Conservation (phyloP, 2,888 invertebrate genomes). For the Pristionchus fissidentatus region DNA sequence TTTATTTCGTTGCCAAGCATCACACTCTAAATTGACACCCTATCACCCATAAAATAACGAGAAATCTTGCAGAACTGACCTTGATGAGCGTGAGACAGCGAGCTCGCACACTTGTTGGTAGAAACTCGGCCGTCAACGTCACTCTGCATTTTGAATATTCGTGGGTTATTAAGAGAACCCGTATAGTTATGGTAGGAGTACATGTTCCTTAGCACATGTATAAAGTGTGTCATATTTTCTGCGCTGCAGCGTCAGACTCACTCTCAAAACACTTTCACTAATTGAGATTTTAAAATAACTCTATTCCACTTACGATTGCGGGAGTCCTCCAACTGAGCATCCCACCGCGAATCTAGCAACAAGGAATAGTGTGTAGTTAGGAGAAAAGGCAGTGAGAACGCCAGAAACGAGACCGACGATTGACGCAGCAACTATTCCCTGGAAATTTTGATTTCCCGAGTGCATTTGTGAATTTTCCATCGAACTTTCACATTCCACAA, state of each 20-base stretch:
- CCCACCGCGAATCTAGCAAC: neutral
- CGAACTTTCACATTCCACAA: no score
- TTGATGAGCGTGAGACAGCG: neutral
- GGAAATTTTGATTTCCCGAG: no score
- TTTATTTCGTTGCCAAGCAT: no score
- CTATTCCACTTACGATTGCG: slow-evolving; percentile 23
- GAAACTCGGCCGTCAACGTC: neutral
- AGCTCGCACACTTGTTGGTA: neutral
- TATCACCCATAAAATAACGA: neutral
- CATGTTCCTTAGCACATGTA: no score
- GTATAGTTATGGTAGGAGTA: no score
- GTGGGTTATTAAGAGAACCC: no score
- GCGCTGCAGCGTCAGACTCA: no score
- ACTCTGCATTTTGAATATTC: neutral
- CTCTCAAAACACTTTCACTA: neutral
- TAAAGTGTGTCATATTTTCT: no score
- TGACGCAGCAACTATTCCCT: neutral
- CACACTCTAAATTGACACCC: no score
- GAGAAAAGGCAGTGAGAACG: neutral
- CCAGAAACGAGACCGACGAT: neutral
- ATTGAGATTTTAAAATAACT: no score
- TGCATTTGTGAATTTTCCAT: no score
- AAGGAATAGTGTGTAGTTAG: neutral
- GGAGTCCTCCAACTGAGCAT: neutral
- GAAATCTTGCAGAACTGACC: neutral